phyloP scores from a whole-genome alignment of 2,113 vertebrate genomes.

The Picathartes gymnocephalus region DNA sequence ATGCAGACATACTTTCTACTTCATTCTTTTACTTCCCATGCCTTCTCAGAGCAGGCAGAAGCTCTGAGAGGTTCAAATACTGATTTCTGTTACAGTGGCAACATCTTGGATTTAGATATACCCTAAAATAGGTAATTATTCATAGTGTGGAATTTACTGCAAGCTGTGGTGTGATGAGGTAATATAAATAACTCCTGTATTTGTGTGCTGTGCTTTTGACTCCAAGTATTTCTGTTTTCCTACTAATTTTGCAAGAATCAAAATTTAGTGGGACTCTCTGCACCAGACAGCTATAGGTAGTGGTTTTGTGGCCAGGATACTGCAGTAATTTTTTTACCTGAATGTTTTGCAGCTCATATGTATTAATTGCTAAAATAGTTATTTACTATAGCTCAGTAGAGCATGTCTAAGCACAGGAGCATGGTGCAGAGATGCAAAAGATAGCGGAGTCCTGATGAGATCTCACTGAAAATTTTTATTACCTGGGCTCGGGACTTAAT shows the following conservation, averaged over 20 bases:
- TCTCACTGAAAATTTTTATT: background rate
- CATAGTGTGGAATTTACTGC: conserved; percentile 6
- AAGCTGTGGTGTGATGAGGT: conserved; percentile 41
- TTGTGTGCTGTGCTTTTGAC: conserved; percentile 50
- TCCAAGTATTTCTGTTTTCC: conserved; percentile 14
- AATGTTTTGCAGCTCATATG: background rate
- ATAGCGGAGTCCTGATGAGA: background rate
- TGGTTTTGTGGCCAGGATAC: background rate
- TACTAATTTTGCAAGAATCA: conserved; percentile 45
- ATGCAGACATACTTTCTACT: background rate
- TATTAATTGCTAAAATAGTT: background rate
- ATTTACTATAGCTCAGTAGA: background rate
- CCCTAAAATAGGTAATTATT: conserved; percentile 56
- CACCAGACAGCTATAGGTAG: background rate
- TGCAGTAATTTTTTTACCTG: background rate
- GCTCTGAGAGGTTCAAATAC: background rate
- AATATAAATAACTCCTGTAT: conserved; percentile 28
- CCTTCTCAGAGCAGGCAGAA: background rate
- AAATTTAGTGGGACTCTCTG: background rate
- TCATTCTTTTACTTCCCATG: background rate
- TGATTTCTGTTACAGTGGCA: conserved; percentile 25
- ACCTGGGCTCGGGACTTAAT: background rate
- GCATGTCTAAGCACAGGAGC: background rate
- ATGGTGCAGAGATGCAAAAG: background rate
- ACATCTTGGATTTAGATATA: conserved; percentile 32